These are phyloP conservation scores for Stictocephala bisonia DNA, from an alignment of 2,888 invertebrate species.

Conservation along the genomic window DNA sequence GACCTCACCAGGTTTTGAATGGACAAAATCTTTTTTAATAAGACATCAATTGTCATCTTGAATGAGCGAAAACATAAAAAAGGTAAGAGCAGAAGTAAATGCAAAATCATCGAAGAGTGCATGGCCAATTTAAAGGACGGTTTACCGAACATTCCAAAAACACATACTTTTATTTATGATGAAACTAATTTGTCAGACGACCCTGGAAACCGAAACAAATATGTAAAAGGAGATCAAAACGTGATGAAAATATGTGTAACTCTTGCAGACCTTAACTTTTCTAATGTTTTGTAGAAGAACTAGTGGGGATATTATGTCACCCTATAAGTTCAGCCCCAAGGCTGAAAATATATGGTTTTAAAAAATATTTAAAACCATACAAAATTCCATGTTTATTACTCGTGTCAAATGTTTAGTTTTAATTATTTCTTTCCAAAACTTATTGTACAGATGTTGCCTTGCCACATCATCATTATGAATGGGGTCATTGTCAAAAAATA, in stretches of 20 bases:
- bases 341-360: conserved; percentile 57
- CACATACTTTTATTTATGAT: conserved; percentile 62
- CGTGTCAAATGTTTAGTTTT: not conserved
- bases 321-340: conserved; percentile 62
- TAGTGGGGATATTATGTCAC: conserved; percentile 59
- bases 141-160: conserved; percentile 51
- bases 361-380: not conserved
- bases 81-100: conserved; percentile 52
- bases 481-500: too few relatives aligned
- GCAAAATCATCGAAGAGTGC: conserved; percentile 51
- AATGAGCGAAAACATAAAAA: conserved; percentile 55
- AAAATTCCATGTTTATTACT: conserved; percentile 6
- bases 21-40: conserved; percentile 53
- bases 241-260: conserved; percentile 62
- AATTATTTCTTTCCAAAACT: not conserved
- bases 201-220: conserved; percentile 59
- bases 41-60: conserved; percentile 50
- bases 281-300: conserved; percentile 62
- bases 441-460: not conserved
- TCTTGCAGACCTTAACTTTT: conserved; percentile 57
- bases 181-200: conserved; percentile 57
- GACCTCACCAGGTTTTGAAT: conserved; percentile 59
- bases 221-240: conserved; percentile 59
- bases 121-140: conserved; percentile 38
- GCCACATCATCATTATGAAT: too few relatives aligned